Percentiles rank a stretch among this genome's conserved stretches.
Conservation (phyloP, 2,888 invertebrate genomes). For the Flabesymbios commensalis region DNA sequence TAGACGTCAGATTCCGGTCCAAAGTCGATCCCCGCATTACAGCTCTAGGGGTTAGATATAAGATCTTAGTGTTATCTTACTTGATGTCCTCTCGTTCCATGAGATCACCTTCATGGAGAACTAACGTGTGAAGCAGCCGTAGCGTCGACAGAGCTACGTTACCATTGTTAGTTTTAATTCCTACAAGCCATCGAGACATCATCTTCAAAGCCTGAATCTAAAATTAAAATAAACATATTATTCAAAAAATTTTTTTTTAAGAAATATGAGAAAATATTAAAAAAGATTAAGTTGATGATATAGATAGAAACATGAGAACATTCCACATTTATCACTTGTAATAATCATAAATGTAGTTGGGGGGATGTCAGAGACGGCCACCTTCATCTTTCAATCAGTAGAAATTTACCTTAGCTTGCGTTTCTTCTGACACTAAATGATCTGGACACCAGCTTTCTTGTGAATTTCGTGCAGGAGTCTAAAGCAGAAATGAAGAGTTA, state of each 20-base stretch:
- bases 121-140: constrained; percentile 90
- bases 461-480: constrained; percentile 11
- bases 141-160: constrained; percentile 70
- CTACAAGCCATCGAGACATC: constrained; percentile 94
- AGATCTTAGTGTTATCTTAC: constrained; percentile 50
- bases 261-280: neutral
- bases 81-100: constrained; percentile 66
- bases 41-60: too few species aligned
- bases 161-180: constrained; percentile 69
- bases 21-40: too few species aligned
- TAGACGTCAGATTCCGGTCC: too few species aligned
- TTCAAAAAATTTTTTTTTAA: neutral
- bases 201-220: constrained; percentile 86
- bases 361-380: too few species aligned
- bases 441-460: constrained; percentile 80
- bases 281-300: neutral
- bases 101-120: constrained; percentile 88
- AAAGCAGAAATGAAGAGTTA: neutral
- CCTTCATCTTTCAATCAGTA: too few species aligned
- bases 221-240: neutral
- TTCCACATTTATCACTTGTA: too few species aligned
- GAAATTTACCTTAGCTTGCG: constrained; percentile 72
- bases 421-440: constrained; percentile 85
- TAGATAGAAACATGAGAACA: neutral
- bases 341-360: too few species aligned